Percentiles rank a stretch among this genome's conserved stretches.
These are phyloP conservation scores for Leucosticte australis DNA, from an alignment of 2,113 vertebrate species.

Conservation along the genomic window DNA sequence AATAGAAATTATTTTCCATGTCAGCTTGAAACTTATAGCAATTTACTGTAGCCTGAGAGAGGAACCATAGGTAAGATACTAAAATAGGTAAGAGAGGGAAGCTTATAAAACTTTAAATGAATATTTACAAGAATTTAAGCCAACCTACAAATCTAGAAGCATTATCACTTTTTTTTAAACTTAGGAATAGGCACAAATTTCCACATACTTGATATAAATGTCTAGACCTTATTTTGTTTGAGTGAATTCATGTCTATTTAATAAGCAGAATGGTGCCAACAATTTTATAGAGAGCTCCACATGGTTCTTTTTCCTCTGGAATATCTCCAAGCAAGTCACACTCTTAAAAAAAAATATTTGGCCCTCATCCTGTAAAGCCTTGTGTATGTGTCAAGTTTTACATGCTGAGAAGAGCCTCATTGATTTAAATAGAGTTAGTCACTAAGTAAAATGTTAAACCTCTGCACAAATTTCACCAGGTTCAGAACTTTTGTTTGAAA, in stretches of 20 bases:
- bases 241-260: constrained; percentile 14
- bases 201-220: not conserved
- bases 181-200: not conserved
- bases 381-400: constrained; percentile 13
- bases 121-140: not conserved
- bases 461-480: not conserved
- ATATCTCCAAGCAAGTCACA: constrained; percentile 41
- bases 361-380: constrained; percentile 6
- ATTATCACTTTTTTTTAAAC: not conserved
- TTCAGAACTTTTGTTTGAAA: not conserved
- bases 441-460: not conserved
- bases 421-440: constrained; percentile 3
- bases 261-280: constrained; percentile 22
- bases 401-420: not conserved
- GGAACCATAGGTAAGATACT: not conserved
- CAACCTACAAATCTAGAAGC: not conserved
- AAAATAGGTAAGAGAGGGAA: not conserved
- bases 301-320: not conserved
- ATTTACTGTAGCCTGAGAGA: not conserved
- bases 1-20: not conserved
- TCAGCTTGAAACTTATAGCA: not conserved
- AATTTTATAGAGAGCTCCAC: constrained; percentile 10
- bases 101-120: not conserved
- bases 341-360: not conserved
- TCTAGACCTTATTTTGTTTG: constrained; percentile 37